Conservation (phyloP, 2,888 invertebrate species). For the Adelognathus sp. region DNA sequence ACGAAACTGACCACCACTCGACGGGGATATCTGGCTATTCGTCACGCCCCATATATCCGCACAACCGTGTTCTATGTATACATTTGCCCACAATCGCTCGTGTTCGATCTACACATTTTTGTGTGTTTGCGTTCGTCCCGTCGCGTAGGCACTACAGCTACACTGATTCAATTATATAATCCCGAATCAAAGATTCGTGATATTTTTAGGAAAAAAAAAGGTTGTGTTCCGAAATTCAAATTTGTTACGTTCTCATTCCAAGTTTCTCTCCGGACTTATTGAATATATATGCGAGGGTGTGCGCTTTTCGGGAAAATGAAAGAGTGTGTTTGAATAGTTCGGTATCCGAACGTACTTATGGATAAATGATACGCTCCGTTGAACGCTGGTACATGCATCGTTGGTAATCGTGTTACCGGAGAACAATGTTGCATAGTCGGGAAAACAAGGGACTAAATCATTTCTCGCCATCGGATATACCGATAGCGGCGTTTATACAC, state of each 20-base stretch:
- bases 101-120: background rate
- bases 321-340: constrained; percentile 19
- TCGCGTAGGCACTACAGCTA: background rate
- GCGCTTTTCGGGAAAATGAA: background rate
- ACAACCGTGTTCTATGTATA: background rate
- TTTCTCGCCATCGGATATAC: constrained; percentile 4
- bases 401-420: constrained; percentile 31
- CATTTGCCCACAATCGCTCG: background rate
- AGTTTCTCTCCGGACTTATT: background rate
- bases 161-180: constrained; percentile 4
- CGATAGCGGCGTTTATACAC: no score
- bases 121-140: background rate
- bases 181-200: background rate
- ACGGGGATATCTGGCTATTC: constrained; percentile 32
- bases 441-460: constrained; percentile 17
- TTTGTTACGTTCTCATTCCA: background rate
- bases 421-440: constrained; percentile 44
- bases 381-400: constrained; percentile 18
- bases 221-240: background rate
- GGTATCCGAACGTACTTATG: constrained; percentile 36
- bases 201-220: background rate
- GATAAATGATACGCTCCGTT: constrained; percentile 56
- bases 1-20: constrained; percentile 25
- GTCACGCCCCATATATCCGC: constrained; percentile 24
- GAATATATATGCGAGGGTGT: background rate